Conservation (phyloP, 2,797 vertebrate species). For the Menidia menidia region DNA sequence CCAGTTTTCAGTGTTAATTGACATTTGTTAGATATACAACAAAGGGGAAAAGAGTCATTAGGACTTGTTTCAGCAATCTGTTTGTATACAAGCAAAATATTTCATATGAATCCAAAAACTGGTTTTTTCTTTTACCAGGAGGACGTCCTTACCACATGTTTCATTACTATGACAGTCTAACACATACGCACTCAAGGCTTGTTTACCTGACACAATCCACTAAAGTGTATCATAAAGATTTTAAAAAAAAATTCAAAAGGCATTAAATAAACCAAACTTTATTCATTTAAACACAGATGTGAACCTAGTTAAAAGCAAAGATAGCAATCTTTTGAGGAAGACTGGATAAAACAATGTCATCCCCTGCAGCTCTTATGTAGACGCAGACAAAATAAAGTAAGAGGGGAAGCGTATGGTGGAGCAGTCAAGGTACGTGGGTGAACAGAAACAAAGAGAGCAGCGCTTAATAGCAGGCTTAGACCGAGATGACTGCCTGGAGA, state of each 20-base stretch:
- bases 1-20: neutral
- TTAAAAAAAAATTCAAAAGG: too few species aligned
- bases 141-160: conserved; percentile 73
- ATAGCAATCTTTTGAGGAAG: conserved; percentile 5
- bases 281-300: neutral
- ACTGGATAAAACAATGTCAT: neutral
- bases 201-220: neutral
- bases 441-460: conserved; percentile 68
- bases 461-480: conserved; percentile 46
- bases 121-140: conserved; percentile 78
- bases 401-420: conserved; percentile 28
- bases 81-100: conserved; percentile 45
- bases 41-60: conserved; percentile 12
- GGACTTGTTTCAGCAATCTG: conserved; percentile 12
- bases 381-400: conserved; percentile 33
- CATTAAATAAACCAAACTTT: neutral
- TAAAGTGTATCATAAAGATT: neutral
- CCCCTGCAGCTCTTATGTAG: conserved; percentile 8
- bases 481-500: conserved; percentile 68
- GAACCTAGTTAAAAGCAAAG: conserved; percentile 1
- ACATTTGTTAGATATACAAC: neutral
- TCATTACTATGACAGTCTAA: conserved; percentile 46
- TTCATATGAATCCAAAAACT: conserved; percentile 61
- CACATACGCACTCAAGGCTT: conserved; percentile 15
- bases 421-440: conserved; percentile 20